phyloP scores from a whole-genome alignment of 2,888 invertebrate genomes.

The Euzophera pinguis region DNA sequence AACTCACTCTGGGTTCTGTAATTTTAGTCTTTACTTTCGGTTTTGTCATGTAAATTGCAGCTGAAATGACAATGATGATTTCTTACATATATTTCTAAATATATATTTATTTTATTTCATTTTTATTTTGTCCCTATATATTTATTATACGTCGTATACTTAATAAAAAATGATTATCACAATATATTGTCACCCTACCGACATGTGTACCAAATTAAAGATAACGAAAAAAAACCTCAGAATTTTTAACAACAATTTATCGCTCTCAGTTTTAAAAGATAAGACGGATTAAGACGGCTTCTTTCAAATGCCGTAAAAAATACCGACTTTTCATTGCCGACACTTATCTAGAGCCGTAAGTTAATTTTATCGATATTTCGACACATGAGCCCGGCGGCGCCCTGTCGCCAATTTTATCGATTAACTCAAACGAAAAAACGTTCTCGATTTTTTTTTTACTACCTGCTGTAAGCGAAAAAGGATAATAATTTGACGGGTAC shows the following conservation, averaged over 20 bases:
- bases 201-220: constrained; percentile 4
- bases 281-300: constrained; percentile 19
- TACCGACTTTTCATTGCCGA: not conserved
- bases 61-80: too few species aligned
- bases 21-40: too few species aligned
- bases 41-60: too few species aligned
- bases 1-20: too few species aligned
- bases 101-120: too few species aligned
- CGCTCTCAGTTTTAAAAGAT: constrained; percentile 16
- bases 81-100: too few species aligned
- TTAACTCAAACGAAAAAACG: constrained; percentile 16
- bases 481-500: constrained; percentile 3
- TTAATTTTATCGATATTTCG: constrained; percentile 53
- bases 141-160: too few species aligned
- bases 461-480: not conserved
- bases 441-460: not conserved
- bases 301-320: constrained; percentile 13
- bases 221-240: constrained; percentile 4
- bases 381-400: constrained; percentile 48
- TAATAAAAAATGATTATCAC: too few species aligned
- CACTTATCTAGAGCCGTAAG: constrained; percentile 21
- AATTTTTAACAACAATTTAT: constrained; percentile 5
- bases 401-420: constrained; percentile 43
- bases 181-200: constrained; percentile 3
- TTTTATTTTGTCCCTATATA: too few species aligned